Percentiles rank a stretch among this genome's conserved stretches.
These are phyloP conservation scores for Drosophila setifemur DNA, from an alignment of 1,140 invertebrate genomes.

Conservation along the genomic window DNA sequence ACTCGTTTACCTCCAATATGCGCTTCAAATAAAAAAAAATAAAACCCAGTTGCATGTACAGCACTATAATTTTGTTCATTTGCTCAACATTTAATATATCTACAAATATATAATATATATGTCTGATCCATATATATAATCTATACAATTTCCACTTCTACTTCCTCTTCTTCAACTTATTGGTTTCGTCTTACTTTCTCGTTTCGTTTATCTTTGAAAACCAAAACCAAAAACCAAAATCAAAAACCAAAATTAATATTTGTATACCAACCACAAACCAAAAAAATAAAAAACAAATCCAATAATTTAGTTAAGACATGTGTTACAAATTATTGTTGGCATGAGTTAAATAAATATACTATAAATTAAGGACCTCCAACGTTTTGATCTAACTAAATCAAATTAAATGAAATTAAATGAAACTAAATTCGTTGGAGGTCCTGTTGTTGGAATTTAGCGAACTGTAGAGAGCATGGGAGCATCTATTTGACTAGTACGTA, in stretches of 20 bases:
- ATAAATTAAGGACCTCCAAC: not conserved
- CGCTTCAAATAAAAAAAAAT: conserved; percentile 40
- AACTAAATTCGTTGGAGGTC: conserved; percentile 1
- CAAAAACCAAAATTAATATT: not conserved
- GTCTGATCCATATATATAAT: conserved; percentile 26
- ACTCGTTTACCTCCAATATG: conserved; percentile 48
- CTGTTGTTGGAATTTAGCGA: conserved; percentile 18
- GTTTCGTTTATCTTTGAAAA: conserved; percentile 24
- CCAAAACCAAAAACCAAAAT: not conserved
- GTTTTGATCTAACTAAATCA: too few relatives aligned
- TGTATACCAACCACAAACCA: conserved; percentile 6
- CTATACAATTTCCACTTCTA: conserved; percentile 45
- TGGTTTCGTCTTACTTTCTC: conserved; percentile 34
- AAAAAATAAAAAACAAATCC: not conserved
- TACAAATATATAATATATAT: conserved; percentile 30
- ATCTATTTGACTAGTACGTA: conserved; percentile 36
- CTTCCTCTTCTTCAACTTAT: conserved; percentile 42
- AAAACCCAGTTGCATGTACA: conserved; percentile 63
- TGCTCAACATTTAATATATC: conserved; percentile 32
- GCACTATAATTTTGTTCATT: conserved; percentile 62
- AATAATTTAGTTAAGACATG: conserved; percentile 31
- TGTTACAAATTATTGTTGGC: conserved; percentile 30
- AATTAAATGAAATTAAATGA: too few relatives aligned
- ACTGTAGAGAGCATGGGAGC: conserved; percentile 43
- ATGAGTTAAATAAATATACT: conserved; percentile 33